A percentile compares a stretch with the other conserved stretches of the same genome.
Evolutionary conservation across 2,113 vertebrate species (phyloP).

Genomic region (Notothenia rossii): DNA sequence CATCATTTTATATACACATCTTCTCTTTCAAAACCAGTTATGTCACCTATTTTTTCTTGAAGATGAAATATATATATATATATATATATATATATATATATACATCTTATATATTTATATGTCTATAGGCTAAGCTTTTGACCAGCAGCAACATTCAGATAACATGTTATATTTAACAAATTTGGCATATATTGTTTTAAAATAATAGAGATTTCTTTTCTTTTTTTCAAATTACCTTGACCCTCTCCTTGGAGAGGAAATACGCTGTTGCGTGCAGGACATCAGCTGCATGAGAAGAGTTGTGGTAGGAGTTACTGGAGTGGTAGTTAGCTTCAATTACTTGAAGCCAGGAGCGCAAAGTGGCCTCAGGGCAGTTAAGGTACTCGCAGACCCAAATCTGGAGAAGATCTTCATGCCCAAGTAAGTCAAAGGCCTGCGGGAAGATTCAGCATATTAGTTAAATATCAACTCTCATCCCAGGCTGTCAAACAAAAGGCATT

Average conservation of each 20-base stretch:
- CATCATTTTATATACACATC: background rate
- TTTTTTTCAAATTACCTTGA: constrained; percentile 87
- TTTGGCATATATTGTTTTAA: background rate
- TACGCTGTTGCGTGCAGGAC: constrained; percentile 97
- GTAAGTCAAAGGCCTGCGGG: constrained; percentile 91
- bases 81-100: background rate
- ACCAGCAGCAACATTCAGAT: background rate
- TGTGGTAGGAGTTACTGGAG: constrained; percentile 96
- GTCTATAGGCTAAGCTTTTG: background rate
- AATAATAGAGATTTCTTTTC: no score
- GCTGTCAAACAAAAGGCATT: background rate
- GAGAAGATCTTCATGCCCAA: constrained; percentile 95
- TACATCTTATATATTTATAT: background rate
- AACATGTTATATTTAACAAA: background rate
- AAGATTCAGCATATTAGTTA: constrained; percentile 50
- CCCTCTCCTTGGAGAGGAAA: constrained; percentile 93
- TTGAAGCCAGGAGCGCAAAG: constrained; percentile 93
- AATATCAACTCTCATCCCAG: constrained; percentile 11
- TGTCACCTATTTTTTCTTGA: background rate
- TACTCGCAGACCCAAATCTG: constrained; percentile 95
- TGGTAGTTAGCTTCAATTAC: constrained; percentile 96
- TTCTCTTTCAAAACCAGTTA: background rate
- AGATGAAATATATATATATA: background rate
- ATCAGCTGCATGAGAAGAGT: constrained; percentile 94
- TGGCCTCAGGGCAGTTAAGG: constrained; percentile 92